phyloP scores from a whole-genome alignment of 2,113 vertebrate species.

The Garra rufa region DNA sequence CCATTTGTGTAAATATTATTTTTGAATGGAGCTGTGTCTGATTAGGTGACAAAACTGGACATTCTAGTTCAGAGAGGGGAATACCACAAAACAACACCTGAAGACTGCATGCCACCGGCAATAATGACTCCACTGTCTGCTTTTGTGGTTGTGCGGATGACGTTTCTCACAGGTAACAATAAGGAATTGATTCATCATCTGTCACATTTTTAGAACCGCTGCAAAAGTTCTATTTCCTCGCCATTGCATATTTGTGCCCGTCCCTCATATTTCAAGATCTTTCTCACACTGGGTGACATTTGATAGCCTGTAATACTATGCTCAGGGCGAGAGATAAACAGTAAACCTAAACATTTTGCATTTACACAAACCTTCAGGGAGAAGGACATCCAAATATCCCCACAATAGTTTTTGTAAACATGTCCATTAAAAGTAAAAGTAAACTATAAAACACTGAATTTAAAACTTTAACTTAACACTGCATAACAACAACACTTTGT shows the following conservation, averaged over 20 bases:
- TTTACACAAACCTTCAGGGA: background rate
- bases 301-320: conserved; percentile 13
- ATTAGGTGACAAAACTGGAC: conserved; percentile 26
- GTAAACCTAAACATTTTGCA: background rate
- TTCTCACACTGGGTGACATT: conserved; percentile 4
- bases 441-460: background rate
- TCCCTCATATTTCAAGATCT: background rate
- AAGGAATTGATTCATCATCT: conserved; percentile 4
- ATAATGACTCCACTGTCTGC: conserved; percentile 9
- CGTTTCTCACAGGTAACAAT: background rate
- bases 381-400: background rate
- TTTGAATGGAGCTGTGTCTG: background rate
- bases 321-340: background rate
- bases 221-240: background rate
- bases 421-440: background rate
- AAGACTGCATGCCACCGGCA: background rate
- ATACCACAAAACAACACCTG: conserved; percentile 5
- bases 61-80: conserved; percentile 20
- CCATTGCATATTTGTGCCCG: background rate
- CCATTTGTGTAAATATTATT: background rate
- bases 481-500: background rate
- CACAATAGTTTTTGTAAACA: background rate
- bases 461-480: background rate
- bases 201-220: background rate
- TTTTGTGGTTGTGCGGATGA: background rate